Evolutionary conservation across 1,140 invertebrate species (phyloP), one percentile per base, ranked within the genome.

Genomic region (Leptinotarsa lineolata): DNA sequence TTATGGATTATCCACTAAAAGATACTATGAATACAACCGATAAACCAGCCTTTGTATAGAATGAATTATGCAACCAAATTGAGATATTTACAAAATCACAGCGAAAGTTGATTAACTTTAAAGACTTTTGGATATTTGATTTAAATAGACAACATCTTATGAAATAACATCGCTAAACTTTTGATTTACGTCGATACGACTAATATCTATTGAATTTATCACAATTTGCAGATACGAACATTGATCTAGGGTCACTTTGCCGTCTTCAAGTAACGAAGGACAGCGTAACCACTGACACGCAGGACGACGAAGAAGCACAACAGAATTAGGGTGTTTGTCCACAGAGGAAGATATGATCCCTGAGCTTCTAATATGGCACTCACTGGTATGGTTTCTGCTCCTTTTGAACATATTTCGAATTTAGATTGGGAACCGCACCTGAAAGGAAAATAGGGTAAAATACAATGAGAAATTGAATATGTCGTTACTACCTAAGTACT

Each of bases 251-350:
- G 63, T 66, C 84, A 90, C 84, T 89, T 90, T 63, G 90, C 90
- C 78, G 90, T 88, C 75, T 92, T 88, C 80, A 92, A 87, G 82
- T 90, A 93, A 74, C 93, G 88, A 74, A 94, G 85, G 61, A 94
- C 92, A 68, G 92, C 84, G 81, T 94, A 94, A 65, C 93, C 93
- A 59, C 93, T 86, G 30, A 90, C 83, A 75, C 93, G 87, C 84
- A 94, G 94, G 65, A 92, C 87, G 71, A 93, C 79, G 64, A 94
- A 87, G 84, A 93, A 94, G 71, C 88, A 86, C 68, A 94, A 78
- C 61, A 94, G 85, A n/a, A 93, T 90, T 2, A 91, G 81, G 11
- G 92, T 93, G 84, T 94, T 94, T 66, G 90, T 88, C 92, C 92
- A 94, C 3, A 94, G 83, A 5, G 92, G 91, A 73, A 87, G 85